Evolutionary conservation across 2,797 vertebrate species (phyloP).

Genomic region (Sebastiscus albofasciatus): DNA sequence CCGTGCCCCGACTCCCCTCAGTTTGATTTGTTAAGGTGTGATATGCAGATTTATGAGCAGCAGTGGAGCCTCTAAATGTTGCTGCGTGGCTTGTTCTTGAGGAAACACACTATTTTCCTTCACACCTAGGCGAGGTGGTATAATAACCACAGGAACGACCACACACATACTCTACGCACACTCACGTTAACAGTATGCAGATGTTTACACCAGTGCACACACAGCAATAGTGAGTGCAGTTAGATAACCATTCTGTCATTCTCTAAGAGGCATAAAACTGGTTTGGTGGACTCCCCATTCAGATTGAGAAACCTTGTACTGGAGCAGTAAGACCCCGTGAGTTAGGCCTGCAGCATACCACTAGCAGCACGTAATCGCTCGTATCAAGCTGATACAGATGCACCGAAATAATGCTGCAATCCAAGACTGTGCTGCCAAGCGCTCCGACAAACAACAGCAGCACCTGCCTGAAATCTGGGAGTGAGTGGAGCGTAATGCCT

Average conservation of each 20-base stretch:
- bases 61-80: conserved; percentile 8
- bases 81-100: conserved; percentile 13
- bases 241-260: background rate
- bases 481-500: conserved; percentile 65
- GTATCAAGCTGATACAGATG: conserved; percentile 74
- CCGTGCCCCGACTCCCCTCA: background rate
- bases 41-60: conserved; percentile 32
- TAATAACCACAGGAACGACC: background rate
- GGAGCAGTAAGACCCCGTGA: conserved; percentile 42
- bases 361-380: conserved; percentile 56
- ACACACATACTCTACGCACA: background rate
- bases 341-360: conserved; percentile 66
- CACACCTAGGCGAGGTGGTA: background rate
- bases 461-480: conserved; percentile 77
- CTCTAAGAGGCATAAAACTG: conserved; percentile 13
- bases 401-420: conserved; percentile 49
- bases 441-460: conserved; percentile 74
- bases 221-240: background rate
- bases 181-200: background rate
- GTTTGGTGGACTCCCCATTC: conserved; percentile 10
- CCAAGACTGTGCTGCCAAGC: conserved; percentile 62
- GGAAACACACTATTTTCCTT: conserved; percentile 29
- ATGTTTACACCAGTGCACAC: background rate
- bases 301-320: conserved; percentile 39
- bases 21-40: conserved; percentile 37